Conservation (phyloP, 2,113 vertebrate genomes). For the Cochlearius cochlearius region DNA sequence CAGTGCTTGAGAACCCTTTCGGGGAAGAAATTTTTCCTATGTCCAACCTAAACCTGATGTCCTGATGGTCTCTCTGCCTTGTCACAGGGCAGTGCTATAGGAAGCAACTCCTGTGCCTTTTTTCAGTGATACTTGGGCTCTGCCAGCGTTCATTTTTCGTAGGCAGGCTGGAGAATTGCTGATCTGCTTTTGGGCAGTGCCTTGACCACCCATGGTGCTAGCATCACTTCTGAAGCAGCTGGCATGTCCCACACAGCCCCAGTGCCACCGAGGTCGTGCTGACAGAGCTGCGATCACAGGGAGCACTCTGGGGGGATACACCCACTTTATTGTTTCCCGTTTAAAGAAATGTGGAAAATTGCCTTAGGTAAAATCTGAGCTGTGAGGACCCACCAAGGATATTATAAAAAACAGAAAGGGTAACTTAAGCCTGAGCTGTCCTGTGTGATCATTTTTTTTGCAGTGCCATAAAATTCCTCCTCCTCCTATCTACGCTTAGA, state of each 20-base stretch:
- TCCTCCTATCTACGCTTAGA: not conserved
- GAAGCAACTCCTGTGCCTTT: not conserved
- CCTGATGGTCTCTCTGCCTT: not conserved
- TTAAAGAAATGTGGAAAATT: conserved; percentile 19
- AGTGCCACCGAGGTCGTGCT: not conserved
- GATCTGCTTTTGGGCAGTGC: not conserved
- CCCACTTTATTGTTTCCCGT: not conserved
- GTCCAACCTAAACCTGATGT: not conserved
- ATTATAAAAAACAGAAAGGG: not conserved
- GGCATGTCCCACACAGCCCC: not conserved
- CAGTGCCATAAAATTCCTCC: not conserved
- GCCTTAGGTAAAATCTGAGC: not conserved
- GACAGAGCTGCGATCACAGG: not conserved
- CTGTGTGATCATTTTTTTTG: not conserved
- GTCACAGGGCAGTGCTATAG: not conserved
- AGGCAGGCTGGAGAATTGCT: not conserved
- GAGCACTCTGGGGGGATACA: not conserved
- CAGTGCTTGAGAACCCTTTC: too few species aligned
- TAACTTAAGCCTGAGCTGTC: not conserved
- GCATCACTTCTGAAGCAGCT: not conserved
- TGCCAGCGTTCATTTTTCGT: not conserved
- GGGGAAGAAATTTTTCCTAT: too few species aligned
- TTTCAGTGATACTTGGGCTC: not conserved
- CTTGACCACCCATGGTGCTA: not conserved
- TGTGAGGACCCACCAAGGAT: not conserved